Conservation (phyloP, 2,888 invertebrate species). For the Tuta absoluta region DNA sequence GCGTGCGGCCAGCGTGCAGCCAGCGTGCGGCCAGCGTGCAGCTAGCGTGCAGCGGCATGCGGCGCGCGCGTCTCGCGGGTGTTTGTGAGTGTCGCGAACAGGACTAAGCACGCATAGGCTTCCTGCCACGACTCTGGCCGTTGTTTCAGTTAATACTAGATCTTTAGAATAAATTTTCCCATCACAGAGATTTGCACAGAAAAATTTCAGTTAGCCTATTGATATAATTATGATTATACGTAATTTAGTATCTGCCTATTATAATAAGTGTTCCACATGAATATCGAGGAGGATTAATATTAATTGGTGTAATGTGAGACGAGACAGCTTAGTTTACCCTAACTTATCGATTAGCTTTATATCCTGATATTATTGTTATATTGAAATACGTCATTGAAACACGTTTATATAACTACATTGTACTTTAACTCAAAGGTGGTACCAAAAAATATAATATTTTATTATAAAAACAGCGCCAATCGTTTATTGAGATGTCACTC, state of each 20-base stretch:
- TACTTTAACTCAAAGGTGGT: slow-evolving; percentile 81
- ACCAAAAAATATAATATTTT: slow-evolving; percentile 74
- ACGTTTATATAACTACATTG: slow-evolving; percentile 75
- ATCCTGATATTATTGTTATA: slow-evolving; percentile 72
- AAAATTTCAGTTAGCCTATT: slow-evolving; percentile 73
- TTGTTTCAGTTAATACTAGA: slow-evolving; percentile 75
- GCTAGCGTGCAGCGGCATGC: no score
- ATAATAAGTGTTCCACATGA: slow-evolving; percentile 69
- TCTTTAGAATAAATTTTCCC: slow-evolving; percentile 77
- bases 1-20: background rate
- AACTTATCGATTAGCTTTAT: slow-evolving; percentile 70
- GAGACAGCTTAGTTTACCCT: slow-evolving; percentile 73
- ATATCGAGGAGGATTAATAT: slow-evolving; percentile 66
- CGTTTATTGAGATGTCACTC: slow-evolving; percentile 66
- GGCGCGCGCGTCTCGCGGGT: background rate
- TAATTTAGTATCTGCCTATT: slow-evolving; percentile 72
- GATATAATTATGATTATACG: slow-evolving; percentile 74
- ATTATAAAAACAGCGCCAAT: slow-evolving; percentile 70
- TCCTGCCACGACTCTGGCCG: slow-evolving; percentile 58
- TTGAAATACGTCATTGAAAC: slow-evolving; percentile 72
- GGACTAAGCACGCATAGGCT: slow-evolving; percentile 36
- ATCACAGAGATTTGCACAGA: slow-evolving; percentile 79
- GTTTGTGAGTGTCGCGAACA: slow-evolving; percentile 23
- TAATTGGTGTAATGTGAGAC: slow-evolving; percentile 72
- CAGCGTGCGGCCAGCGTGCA: background rate